Evolutionary conservation across 1,140 invertebrate genomes (phyloP), one percentile per base, ranked within the genome.

Genomic region (Conopomorpha cramerella): DNA sequence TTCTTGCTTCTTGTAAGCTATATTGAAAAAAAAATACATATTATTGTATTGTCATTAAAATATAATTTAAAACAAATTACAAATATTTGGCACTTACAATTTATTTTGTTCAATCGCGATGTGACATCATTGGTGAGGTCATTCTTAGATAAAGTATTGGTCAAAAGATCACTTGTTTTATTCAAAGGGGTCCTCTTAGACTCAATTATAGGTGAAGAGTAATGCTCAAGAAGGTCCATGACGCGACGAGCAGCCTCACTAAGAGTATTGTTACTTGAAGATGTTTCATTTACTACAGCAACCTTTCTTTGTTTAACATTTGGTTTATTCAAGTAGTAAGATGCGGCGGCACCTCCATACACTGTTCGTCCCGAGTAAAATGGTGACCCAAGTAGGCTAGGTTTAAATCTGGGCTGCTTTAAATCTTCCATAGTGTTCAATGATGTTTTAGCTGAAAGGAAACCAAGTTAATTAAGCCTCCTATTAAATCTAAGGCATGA

Each of bases 351-450:
- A 29, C 91, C 91, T 16, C 92, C 91, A 70, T 88, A 94, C 28
- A 82, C 85, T 2, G 88, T 92, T 45, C 81, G 83, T n/a, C 90
- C 90, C 44, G 79, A 79, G 59, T 94, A 94, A 63, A 93, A 94
- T 18, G 91, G 86, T 8, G 91, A 86, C 12, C 51, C 51, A 16
- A 61, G 34, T 12, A 61, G 45, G 33, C 39, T 47, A 8, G 78
- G 68, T 46, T 84, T 83, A 45, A 85, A 85, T 19, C 73, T 73
- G 32, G 83, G 81, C 43, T 70, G 66, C 36, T 77, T 77, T 37
- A 71, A 72, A 46, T 79, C 80, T 43, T 79, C 45, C 0, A 70
- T 65, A 15, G 45, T 39, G 35, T 61, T 60, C 33, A 30, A 40
- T 47, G 44, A 31, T 43, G 55, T 32, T 49, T 63, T 40, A 34